Evolutionary conservation across 2,888 invertebrate genomes (phyloP).

Genomic region (Acronicta psi): DNA sequence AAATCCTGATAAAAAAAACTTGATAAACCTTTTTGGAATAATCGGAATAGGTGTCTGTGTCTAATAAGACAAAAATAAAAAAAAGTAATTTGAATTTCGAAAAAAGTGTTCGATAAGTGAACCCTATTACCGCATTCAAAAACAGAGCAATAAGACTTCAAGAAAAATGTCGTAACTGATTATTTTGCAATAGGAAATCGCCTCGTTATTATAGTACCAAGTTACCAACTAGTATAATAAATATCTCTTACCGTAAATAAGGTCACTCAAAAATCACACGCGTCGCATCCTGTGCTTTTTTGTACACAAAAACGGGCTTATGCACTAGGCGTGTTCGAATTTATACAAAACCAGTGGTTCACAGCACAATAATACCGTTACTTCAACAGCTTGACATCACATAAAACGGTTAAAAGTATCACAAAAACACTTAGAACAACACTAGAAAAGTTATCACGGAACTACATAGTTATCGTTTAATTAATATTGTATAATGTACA

Average conservation of each 20-base stretch:
- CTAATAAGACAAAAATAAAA: background rate
- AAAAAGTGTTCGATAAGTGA: slow-evolving; percentile 4
- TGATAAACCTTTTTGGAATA: slow-evolving; percentile 11
- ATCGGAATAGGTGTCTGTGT: background rate
- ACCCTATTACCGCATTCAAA: slow-evolving; percentile 8
- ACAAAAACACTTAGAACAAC: slow-evolving; percentile 46
- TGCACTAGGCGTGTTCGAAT: slow-evolving; percentile 77
- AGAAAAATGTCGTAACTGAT: slow-evolving; percentile 41
- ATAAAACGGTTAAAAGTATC: slow-evolving; percentile 49
- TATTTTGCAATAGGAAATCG: slow-evolving; percentile 29
- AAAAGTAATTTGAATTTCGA: slow-evolving; percentile 18
- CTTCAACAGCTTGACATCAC: slow-evolving; percentile 66
- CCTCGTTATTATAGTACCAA: slow-evolving; percentile 10
- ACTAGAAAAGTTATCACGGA: slow-evolving; percentile 35
- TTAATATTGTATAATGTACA: slow-evolving; percentile 39
- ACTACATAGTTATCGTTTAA: slow-evolving; percentile 51
- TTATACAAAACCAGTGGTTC: slow-evolving; percentile 66
- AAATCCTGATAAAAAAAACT: slow-evolving; percentile 41
- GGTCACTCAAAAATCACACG: slow-evolving; percentile 68
- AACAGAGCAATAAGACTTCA: slow-evolving; percentile 20
- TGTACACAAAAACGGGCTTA: slow-evolving; percentile 70
- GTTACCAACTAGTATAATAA: slow-evolving; percentile 8
- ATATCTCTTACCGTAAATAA: slow-evolving; percentile 49
- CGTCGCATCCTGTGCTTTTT: slow-evolving; percentile 73
- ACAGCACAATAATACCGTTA: slow-evolving; percentile 76